Evolutionary conservation across 2,888 invertebrate species (phyloP), one percentile per base, ranked within the genome.

Genomic region (Drosophila anomelani): DNA sequence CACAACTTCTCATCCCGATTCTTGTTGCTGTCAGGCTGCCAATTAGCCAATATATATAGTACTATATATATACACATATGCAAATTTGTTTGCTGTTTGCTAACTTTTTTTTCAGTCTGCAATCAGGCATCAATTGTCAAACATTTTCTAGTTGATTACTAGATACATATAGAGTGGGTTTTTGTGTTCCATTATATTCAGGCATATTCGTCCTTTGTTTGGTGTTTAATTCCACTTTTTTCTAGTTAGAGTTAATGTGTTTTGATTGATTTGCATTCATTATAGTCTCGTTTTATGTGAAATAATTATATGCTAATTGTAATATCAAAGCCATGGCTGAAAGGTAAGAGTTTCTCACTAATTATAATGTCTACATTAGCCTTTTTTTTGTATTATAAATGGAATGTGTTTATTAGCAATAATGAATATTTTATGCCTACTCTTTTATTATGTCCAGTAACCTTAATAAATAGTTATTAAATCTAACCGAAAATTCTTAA

Each of bases 111-210:
- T 26, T 26, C 4, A 26, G 39, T 67, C 69, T 67, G 79, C 82
- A 83, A 83, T 83, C 82, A 83, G 66, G 76, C 76, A 79, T 80
- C 80, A 82, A 84, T 83, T 83, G 82, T 82, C 80, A 84, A 72
- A 68, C 60, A 54, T 59, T 47, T 59, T 59, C 64, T 69, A 66
- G 61, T 58, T 69, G 60, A 68, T 71, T 68, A 49, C 39, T 55
- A n/a, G n/a, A 34, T 9, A 17, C 53, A 43, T 43, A 10, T 17
- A 32, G 7, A 49, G 32, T 34, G 17, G 13, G 12, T 56, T 69
- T 63, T 39, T 46, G 29, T 47, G 23, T 15, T n/a, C 29, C 29
- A 17, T 57, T 53, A 32, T 49, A 17, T 32, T 20, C 46, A 39
- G 49, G 39, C 12, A 34, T 47, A 49, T 54, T 36, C 20, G 20